These are phyloP conservation scores for Campoletis sonorensis DNA, from an alignment of 1,140 invertebrate species.

Conservation along the genomic window DNA sequence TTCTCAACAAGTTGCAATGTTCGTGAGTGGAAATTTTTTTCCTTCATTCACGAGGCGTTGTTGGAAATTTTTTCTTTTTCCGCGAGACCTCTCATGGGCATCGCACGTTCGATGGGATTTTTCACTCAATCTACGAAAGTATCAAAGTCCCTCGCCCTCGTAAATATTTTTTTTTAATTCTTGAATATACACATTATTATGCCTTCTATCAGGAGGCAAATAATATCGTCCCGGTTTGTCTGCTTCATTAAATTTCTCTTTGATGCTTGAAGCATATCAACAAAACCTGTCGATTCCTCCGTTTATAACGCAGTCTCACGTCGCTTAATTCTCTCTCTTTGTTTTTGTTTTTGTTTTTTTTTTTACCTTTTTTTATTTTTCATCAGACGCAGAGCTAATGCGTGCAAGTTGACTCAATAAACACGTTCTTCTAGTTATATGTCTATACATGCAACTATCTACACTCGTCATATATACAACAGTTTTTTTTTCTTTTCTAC, in stretches of 20 bases:
- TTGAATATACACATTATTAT: no score
- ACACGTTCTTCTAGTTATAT: neutral
- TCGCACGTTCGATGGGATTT: no score
- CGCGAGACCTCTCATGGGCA: no score
- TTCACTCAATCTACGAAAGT: neutral
- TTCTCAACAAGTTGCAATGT: neutral
- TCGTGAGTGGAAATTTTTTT: neutral
- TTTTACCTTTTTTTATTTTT: neutral
- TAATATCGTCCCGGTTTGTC: neutral
- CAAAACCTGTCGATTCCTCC: neutral
- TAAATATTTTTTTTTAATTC: no score
- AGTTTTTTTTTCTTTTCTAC: no score
- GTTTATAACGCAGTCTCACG: constrained; percentile 1
- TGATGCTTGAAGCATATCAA: neutral
- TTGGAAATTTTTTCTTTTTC: neutral
- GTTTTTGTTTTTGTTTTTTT: no score
- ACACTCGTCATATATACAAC: neutral
- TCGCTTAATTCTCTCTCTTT: neutral
- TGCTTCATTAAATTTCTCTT: constrained; percentile 8
- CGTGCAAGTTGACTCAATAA: neutral
- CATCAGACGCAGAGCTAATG: neutral
- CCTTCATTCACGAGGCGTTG: neutral
- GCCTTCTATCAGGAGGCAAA: neutral
- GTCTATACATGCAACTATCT: neutral
- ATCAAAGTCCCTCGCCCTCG: neutral